Conservation (phyloP, 2,797 vertebrate genomes). For the Euphonia xanthogaster region DNA sequence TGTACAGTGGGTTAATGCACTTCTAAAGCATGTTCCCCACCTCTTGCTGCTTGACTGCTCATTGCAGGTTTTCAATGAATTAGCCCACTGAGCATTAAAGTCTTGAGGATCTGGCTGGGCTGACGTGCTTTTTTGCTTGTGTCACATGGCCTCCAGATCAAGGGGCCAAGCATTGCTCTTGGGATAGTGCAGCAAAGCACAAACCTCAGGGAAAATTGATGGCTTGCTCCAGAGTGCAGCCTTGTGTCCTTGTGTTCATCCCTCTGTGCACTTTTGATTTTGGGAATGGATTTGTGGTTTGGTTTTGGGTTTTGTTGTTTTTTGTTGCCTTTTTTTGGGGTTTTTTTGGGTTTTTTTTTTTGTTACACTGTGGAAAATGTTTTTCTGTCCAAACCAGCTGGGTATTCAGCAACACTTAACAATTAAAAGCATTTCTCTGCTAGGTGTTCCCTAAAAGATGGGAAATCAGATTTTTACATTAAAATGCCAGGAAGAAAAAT, state of each 20-base stretch:
- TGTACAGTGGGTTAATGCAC: background rate
- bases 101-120: fast-evolving
- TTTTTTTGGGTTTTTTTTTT: background rate
- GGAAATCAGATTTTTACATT: slow-evolving; percentile 37
- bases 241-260: background rate
- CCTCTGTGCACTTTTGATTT: background rate
- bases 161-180: background rate
- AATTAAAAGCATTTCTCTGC: slow-evolving; percentile 5
- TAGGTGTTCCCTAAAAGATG: slow-evolving; percentile 16
- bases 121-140: background rate
- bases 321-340: background rate
- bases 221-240: background rate
- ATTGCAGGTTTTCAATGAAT: background rate
- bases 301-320: background rate
- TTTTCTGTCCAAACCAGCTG: background rate
- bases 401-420: background rate
- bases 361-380: background rate
- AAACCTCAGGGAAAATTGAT: background rate
- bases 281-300: background rate
- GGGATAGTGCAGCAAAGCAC: background rate
- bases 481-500: slow-evolving; percentile 42
- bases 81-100: background rate
- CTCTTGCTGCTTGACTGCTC: background rate
- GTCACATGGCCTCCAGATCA: background rate
- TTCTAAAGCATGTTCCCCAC: background rate